Evolutionary conservation across 2,797 vertebrate species (phyloP), one percentile per base, ranked within the genome.

Genomic region (Pteronotus mesoamericanus): DNA sequence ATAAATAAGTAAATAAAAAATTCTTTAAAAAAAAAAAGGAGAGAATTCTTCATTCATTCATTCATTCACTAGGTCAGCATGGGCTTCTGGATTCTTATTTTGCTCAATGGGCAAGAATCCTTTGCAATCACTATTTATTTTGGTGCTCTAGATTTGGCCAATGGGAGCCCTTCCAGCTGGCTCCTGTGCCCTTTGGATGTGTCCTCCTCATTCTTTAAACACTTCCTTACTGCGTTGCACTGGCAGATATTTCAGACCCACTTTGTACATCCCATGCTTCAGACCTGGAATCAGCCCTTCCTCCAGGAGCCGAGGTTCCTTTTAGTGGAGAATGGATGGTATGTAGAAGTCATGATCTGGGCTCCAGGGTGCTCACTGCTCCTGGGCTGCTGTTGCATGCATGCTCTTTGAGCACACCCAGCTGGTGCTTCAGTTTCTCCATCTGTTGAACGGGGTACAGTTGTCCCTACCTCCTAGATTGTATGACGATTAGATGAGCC

Each of bases 161-260:
- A 2, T 1, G 53, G 68, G 51, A 51, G 29, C 9, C 6, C 85
- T 61, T 32, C 4, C 2, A 5, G 15, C 19, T 51, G 53, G 42
- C n/a, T 19, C 44, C 37, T 6, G 32, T 21, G 44, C 10, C 53
- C 71, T 84, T 69, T 32, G 0, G 18, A n/a, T 0, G 0, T 1
- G 4, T 34, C 29, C 44, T 7, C 15, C 4, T 8, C 8, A 21
- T 34, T 84, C 78, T 61, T 14, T 5, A 32, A 46, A 16, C 11
- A 24, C 26, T 10, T 39, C 55, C 19, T 68, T 2, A 7, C 51
- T 39, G 26, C 37, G 29, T 83, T n/a, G 4, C 6, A 9, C 4
- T 12, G 34, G 59, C 22, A 34, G 32, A 10, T 53, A 26, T 46
- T 66, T 57, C 51, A 42, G 14, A 29, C 9, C 53, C 29, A 57